Evolutionary conservation across 2,888 invertebrate genomes (phyloP).

Genomic region (Callyntrura guangdongensis): DNA sequence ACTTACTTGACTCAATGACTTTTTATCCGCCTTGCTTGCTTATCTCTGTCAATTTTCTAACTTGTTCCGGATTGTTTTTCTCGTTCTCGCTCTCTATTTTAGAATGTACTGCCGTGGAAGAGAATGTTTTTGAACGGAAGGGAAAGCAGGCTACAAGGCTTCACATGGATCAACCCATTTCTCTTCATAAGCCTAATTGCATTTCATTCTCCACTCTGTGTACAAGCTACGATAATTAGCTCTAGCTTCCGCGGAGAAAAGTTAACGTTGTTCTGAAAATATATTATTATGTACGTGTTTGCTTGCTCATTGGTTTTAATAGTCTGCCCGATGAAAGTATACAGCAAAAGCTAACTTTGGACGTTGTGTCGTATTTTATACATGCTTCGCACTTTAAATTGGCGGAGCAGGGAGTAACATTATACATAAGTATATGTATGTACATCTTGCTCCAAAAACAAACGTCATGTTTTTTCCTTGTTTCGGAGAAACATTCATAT

Average conservation of each 20-base stretch:
- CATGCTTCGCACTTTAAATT: constrained; percentile 10
- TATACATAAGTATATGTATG: background rate
- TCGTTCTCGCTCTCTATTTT: background rate
- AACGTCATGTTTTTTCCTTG: constrained; percentile 22
- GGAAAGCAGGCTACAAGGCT: constrained; percentile 48
- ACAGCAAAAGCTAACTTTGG: constrained; percentile 29
- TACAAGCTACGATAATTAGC: constrained; percentile 82
- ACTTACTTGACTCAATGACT: constrained; percentile 81
- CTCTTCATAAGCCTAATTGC: constrained; percentile 84
- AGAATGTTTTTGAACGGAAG: background rate
- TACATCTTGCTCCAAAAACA: constrained; percentile 2
- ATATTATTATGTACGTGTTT: constrained; percentile 40
- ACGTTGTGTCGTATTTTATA: background rate
- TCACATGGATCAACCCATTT: constrained; percentile 80
- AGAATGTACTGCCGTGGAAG: background rate
- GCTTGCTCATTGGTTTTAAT: constrained; percentile 56
- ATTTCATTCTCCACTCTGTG: constrained; percentile 84
- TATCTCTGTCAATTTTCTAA: constrained; percentile 56
- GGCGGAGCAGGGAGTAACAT: background rate
- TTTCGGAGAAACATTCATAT: background rate
- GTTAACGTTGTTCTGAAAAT: constrained; percentile 28
- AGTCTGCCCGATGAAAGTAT: constrained; percentile 46
- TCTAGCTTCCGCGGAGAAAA: constrained; percentile 57
- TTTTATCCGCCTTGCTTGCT: constrained; percentile 71
- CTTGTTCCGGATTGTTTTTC: constrained; percentile 38